Percentiles rank a stretch among this genome's conserved stretches.
These are phyloP conservation scores for Toxonevra muliebris DNA, from an alignment of 2,888 invertebrate species.

Conservation along the genomic window DNA sequence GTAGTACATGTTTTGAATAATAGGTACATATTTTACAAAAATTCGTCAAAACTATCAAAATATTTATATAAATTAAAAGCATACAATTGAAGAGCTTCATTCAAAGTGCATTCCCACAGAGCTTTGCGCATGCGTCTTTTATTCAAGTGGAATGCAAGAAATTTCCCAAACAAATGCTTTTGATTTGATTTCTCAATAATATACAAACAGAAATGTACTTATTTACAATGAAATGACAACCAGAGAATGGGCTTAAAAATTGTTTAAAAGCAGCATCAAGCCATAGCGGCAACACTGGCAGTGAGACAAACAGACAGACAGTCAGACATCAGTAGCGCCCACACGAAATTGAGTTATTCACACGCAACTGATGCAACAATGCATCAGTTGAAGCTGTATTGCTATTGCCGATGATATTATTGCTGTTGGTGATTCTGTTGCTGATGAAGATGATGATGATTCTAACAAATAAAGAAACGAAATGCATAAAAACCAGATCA, in stretches of 20 bases:
- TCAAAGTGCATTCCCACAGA: slow-evolving; percentile 23
- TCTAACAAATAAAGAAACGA: slow-evolving; percentile 24
- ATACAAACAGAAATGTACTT: not conserved
- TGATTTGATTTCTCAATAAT: slow-evolving; percentile 16
- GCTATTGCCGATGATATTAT: too few species aligned
- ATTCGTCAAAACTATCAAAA: slow-evolving; percentile 14
- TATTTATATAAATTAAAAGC: slow-evolving; percentile 14
- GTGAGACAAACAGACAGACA: too few species aligned
- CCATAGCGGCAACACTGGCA: too few species aligned
- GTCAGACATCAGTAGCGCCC: slow-evolving; percentile 9
- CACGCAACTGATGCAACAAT: not conserved
- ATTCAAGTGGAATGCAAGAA: slow-evolving; percentile 11
- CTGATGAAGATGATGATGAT: slow-evolving; percentile 17
- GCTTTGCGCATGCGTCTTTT: slow-evolving; percentile 11
- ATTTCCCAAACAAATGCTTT: slow-evolving; percentile 8
- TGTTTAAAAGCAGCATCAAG: too few species aligned
- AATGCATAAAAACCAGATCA: slow-evolving; percentile 37
- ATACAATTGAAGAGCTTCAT: slow-evolving; percentile 13
- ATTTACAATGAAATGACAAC: not conserved
- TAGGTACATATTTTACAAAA: not conserved
- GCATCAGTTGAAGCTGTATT: too few species aligned
- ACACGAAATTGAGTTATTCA: slow-evolving; percentile 29
- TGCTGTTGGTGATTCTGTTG: too few species aligned
- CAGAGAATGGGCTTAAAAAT: not conserved
- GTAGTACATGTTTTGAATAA: not conserved